Conservation (phyloP, 2,888 invertebrate genomes). For the Ashinkailepas kermadecensis region DNA sequence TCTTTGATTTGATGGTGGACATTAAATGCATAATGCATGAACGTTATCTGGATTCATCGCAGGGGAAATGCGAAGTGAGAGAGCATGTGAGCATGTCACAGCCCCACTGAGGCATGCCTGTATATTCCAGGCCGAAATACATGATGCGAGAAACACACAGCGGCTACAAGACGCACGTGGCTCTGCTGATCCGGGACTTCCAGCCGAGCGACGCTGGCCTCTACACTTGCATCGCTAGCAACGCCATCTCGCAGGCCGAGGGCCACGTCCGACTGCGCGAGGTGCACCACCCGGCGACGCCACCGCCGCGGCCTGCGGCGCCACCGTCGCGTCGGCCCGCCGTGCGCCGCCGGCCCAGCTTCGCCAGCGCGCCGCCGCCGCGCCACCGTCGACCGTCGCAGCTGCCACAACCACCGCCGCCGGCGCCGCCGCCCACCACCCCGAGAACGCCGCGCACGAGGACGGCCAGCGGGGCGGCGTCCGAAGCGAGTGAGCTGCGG, state of each 20-base stretch:
- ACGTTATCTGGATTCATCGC: too few relatives aligned
- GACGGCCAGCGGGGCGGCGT: not conserved
- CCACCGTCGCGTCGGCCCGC: not conserved
- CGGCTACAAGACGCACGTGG: conserved; percentile 2
- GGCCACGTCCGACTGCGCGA: not conserved
- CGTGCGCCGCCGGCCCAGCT: not conserved
- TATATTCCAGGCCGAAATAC: not conserved
- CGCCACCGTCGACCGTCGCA: not conserved
- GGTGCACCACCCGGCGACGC: not conserved
- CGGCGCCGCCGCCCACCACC: not conserved
- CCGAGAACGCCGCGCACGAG: not conserved
- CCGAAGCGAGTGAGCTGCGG: not conserved
- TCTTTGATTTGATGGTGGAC: too few relatives aligned
- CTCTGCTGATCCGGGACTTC: conserved; percentile 3
- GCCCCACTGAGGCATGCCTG: too few relatives aligned
- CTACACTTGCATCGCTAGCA: conserved; percentile 8
- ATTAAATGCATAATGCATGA: too few relatives aligned
- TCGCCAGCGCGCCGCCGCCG: not conserved
- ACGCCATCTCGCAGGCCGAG: not conserved
- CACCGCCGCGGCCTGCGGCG: not conserved
- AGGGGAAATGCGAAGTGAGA: too few relatives aligned
- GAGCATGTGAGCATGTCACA: too few relatives aligned
- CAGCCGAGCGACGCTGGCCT: conserved; percentile 6
- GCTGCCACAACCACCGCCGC: not conserved
- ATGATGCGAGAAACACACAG: not conserved